phyloP scores from a whole-genome alignment of 2,888 invertebrate species.

The Macaria liturata region DNA sequence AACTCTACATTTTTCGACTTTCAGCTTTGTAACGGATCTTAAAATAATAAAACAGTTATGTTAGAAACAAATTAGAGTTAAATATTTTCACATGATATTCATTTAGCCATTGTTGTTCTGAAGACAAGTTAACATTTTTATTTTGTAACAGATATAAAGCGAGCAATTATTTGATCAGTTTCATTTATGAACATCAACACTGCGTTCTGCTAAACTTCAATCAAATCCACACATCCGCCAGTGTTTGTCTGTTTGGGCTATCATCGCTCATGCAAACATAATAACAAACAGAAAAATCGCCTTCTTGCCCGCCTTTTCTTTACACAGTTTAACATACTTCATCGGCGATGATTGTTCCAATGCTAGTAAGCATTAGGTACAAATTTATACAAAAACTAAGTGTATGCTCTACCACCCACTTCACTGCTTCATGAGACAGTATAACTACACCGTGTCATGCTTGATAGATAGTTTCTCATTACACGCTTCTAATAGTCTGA shows the following conservation, averaged over 20 bases:
- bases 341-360: too few relatives aligned
- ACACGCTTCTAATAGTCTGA: conserved; percentile 13
- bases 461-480: conserved; percentile 12
- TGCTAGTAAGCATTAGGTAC: too few relatives aligned
- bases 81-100: conserved; percentile 11
- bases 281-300: conserved; percentile 20
- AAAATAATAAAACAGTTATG: conserved; percentile 9
- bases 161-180: conserved; percentile 12
- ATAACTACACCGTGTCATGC: too few relatives aligned
- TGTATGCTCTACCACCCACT: too few relatives aligned
- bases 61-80: background rate
- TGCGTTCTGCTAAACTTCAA: conserved; percentile 24
- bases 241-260: conserved; percentile 22
- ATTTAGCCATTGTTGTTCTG: conserved; percentile 3
- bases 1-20: conserved; percentile 19
- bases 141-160: background rate
- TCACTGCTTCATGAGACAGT: too few relatives aligned
- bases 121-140: background rate
- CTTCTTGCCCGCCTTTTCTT: conserved; percentile 4
- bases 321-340: background rate
- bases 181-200: conserved; percentile 25
- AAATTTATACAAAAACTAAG: too few relatives aligned
- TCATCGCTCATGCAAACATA: conserved; percentile 19
- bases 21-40: conserved; percentile 26
- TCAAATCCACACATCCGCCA: conserved; percentile 18